These are phyloP conservation scores for Fulica atra DNA, from an alignment of 2,113 vertebrate species.

Conservation along the genomic window DNA sequence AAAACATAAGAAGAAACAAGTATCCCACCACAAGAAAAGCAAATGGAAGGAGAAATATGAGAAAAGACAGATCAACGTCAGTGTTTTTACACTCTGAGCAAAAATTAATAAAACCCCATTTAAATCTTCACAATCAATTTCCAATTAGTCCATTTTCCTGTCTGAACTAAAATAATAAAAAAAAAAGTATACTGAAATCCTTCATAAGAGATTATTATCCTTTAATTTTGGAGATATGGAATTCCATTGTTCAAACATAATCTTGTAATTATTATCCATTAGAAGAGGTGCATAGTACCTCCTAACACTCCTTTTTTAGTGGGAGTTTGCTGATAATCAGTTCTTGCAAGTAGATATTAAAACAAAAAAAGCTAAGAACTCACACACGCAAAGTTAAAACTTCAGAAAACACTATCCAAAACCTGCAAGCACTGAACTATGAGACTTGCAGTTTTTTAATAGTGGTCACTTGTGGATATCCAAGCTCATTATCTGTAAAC, in stretches of 20 bases:
- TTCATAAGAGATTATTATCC: neutral
- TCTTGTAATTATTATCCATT: neutral
- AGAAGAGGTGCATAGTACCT: neutral
- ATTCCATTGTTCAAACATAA: neutral
- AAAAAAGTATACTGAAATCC: neutral
- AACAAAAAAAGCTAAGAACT: neutral
- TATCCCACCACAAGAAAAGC: neutral
- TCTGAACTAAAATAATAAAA: neutral
- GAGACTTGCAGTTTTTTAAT: neutral
- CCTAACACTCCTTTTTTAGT: neutral
- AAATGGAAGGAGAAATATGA: neutral
- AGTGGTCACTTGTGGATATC: neutral
- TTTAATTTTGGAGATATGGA: neutral
- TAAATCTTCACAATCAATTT: neutral
- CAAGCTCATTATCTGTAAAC: neutral
- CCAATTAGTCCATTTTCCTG: neutral
- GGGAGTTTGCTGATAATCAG: neutral
- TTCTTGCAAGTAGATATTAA: neutral
- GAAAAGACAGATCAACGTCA: neutral
- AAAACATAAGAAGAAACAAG: neutral
- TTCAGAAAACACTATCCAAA: neutral
- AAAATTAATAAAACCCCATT: neutral
- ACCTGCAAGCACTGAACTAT: neutral
- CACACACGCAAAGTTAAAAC: neutral
- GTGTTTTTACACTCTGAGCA: neutral